These are phyloP conservation scores for Troglohyphantes excavatus DNA, from an alignment of 2,888 invertebrate genomes.

Conservation along the genomic window DNA sequence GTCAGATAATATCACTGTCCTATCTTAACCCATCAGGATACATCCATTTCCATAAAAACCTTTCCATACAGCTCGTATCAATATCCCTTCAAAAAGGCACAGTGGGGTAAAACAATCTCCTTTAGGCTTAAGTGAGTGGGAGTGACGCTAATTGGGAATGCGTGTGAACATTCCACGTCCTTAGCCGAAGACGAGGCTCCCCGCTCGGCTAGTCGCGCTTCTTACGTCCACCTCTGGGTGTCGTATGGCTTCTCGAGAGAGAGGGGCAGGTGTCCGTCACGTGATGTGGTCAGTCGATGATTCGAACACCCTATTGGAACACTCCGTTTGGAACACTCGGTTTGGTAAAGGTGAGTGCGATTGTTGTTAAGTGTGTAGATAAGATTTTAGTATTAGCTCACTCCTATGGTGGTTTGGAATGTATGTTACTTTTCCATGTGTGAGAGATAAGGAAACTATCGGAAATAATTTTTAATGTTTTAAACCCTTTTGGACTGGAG, in stretches of 20 bases:
- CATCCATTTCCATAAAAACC: too few species aligned
- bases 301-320: background rate
- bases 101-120: background rate
- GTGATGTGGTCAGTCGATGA: background rate
- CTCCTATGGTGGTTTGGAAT: too few species aligned
- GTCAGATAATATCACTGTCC: too few species aligned
- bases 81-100: background rate
- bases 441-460: too few species aligned
- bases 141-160: background rate
- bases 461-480: too few species aligned
- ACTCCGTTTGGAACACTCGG: too few species aligned
- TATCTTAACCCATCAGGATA: too few species aligned
- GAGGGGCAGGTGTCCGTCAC: background rate
- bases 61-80: background rate
- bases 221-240: background rate
- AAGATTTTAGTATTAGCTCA: too few species aligned
- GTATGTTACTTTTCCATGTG: too few species aligned
- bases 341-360: too few species aligned
- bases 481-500: too few species aligned
- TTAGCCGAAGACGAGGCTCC: background rate
- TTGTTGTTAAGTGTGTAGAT: too few species aligned
- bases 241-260: background rate
- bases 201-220: background rate
- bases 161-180: background rate
- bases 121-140: background rate